phyloP scores from a whole-genome alignment of 2,888 invertebrate species.

The Rotaria sp. region DNA sequence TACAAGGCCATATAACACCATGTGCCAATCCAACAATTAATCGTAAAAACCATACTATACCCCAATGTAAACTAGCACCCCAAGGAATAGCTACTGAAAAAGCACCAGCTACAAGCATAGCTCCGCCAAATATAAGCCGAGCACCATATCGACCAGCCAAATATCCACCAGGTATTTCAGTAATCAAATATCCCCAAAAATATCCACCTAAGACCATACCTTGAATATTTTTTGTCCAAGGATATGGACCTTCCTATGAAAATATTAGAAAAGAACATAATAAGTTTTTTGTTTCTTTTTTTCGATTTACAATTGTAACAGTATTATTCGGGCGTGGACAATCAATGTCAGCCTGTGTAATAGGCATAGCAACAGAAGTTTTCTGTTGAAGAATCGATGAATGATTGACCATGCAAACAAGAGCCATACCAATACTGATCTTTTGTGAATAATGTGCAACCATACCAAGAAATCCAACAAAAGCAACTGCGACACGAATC shows the following conservation, averaged over 20 bases:
- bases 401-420: constrained; percentile 41
- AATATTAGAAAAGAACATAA: neutral
- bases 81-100: constrained; percentile 36
- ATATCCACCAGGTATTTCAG: constrained; percentile 38
- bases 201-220: constrained; percentile 31
- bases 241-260: constrained; percentile 31
- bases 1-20: constrained; percentile 44
- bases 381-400: neutral
- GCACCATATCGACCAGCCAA: constrained; percentile 34
- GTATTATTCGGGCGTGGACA: neutral
- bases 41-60: constrained; percentile 25
- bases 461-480: constrained; percentile 20
- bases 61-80: constrained; percentile 40
- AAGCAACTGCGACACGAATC: neutral
- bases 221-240: constrained; percentile 37
- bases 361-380: neutral
- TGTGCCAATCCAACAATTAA: constrained; percentile 38
- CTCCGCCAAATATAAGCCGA: constrained; percentile 29
- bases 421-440: constrained; percentile 37
- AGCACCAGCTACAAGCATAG: constrained; percentile 27
- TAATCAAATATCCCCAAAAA: constrained; percentile 40
- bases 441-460: constrained; percentile 34
- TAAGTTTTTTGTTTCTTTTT: neutral
- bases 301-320: neutral
- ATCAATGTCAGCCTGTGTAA: neutral